A percentile compares a stretch with the other conserved stretches of the same genome.
Evolutionary conservation across 1,140 invertebrate species (phyloP).

Genomic region (Meloidogyne chitwoodi): DNA sequence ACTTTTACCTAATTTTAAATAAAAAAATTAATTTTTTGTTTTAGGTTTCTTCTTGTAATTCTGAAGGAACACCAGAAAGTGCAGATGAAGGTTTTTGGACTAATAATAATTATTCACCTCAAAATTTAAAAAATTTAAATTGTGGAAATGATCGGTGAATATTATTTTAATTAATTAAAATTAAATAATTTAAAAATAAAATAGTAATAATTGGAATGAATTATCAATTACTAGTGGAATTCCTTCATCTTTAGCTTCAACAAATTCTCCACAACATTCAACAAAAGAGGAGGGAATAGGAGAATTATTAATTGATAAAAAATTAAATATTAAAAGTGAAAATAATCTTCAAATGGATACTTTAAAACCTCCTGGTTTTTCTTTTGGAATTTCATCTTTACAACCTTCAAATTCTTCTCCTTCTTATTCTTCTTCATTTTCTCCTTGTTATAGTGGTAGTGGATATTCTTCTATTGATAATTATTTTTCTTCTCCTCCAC

Average conservation of each 20-base stretch:
- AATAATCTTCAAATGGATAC: constrained; percentile 44
- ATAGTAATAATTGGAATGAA: neutral
- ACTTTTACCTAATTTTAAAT: too few species aligned
- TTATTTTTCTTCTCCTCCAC: constrained; percentile 36
- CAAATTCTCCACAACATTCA: neutral
- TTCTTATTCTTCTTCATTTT: neutral
- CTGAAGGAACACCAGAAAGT: constrained; percentile 51
- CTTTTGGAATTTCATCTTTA: neutral
- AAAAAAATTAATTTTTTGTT: neutral
- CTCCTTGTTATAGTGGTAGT: neutral
- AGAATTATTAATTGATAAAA: neutral
- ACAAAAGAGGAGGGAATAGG: neutral
- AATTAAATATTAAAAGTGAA: neutral
- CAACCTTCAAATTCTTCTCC: neutral
- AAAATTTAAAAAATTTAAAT: neutral
- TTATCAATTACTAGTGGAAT: neutral
- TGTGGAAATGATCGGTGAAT: neutral
- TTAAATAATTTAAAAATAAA: neutral
- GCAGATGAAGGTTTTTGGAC: constrained; percentile 24
- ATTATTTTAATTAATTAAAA: too few species aligned
- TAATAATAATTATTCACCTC: neutral
- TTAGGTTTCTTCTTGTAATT: constrained; percentile 54
- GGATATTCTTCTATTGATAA: neutral
- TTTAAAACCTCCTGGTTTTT: constrained; percentile 42
- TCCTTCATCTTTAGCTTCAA: neutral